Evolutionary conservation across 1,140 invertebrate genomes (phyloP), one percentile per base, ranked within the genome.

Genomic region (Coptotermes formosanus): DNA sequence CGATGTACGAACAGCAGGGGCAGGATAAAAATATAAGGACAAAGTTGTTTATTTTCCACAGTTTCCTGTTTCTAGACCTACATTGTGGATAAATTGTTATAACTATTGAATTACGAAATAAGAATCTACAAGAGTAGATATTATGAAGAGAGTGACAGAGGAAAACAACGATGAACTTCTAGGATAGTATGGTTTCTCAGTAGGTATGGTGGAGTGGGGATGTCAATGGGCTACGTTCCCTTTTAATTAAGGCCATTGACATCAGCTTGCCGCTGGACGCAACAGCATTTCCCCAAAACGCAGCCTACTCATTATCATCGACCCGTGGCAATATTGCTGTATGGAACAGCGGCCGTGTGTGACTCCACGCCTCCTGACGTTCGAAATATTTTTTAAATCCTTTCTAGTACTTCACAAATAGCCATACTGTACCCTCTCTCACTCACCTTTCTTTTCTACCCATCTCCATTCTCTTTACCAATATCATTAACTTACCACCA

Each of bases 251-350:
- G 64, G 64, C 8, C 64, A 75, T 30, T 75, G 25, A 75, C 64
- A 75, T 30, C 64, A 11, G 25, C 64, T 25, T 75, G 64, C n/a
- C 64, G 64, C n/a, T 30, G n/a, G 64, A 75, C 30, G n/a, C 64
- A 75, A n/a, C 64, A 75, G n/a, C n/a, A 38, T 75, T 75, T 75
- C 8, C 64, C 64, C 64, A 25, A 75, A 75, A 75, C 64, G 21
- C 19, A 30, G 64, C 2, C n/a, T 25, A 12, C 25, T 75, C 25
- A n/a, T 25, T 75, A 30, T n/a, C 64, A 7, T 25, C 64, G 64
- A 75, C n/a, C 64, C 64, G 64, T 75, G 64, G 14, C n/a, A 75
- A 75, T 75, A 75, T 75, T 75, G 64, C 64, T 75, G 7, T n/a
- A 75, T 25, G 64, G 64, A n/a, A 75, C 64, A 14, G 25, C 64